Conservation (phyloP, 1,140 invertebrate species). For the Coelopa frigida region DNA sequence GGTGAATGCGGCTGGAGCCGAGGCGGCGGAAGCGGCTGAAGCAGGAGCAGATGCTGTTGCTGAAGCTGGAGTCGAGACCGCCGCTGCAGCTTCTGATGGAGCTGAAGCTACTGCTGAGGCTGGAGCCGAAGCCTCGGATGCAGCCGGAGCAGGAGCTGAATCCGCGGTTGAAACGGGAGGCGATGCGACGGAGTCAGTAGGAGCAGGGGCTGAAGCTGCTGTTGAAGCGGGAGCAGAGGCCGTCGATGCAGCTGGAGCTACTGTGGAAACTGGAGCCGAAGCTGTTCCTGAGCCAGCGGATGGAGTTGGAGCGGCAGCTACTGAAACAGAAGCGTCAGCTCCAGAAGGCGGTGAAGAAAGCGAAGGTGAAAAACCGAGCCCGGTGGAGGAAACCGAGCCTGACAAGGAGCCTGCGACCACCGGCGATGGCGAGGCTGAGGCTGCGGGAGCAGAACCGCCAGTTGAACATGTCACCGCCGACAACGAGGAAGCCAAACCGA, state of each 20-base stretch:
- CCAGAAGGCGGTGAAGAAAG: not conserved
- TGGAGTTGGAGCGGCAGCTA: not conserved
- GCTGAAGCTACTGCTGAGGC: not conserved
- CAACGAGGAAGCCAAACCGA: not conserved
- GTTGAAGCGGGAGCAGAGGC: not conserved
- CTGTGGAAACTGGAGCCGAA: not conserved
- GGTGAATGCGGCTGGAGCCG: not conserved
- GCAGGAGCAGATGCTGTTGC: not conserved
- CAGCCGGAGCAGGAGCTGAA: not conserved
- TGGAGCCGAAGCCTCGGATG: not conserved
- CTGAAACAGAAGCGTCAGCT: slow-evolving; percentile 9
- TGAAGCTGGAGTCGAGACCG: not conserved
- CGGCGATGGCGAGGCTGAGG: too few relatives aligned
- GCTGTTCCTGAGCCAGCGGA: slow-evolving; percentile 6
- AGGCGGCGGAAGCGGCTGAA: not conserved
- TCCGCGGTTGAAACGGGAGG: not conserved
- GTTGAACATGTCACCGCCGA: too few relatives aligned
- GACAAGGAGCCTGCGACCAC: too few relatives aligned
- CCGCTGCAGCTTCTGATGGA: not conserved
- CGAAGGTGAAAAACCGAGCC: not conserved
- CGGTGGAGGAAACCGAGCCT: not conserved
- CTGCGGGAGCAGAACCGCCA: too few relatives aligned
- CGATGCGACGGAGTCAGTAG: not conserved
- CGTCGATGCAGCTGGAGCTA: not conserved
- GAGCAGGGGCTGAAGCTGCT: not conserved